Evolutionary conservation across 2,888 invertebrate genomes (phyloP), one percentile per base, ranked within the genome.

Genomic region (Cyrtodaria siliqua): DNA sequence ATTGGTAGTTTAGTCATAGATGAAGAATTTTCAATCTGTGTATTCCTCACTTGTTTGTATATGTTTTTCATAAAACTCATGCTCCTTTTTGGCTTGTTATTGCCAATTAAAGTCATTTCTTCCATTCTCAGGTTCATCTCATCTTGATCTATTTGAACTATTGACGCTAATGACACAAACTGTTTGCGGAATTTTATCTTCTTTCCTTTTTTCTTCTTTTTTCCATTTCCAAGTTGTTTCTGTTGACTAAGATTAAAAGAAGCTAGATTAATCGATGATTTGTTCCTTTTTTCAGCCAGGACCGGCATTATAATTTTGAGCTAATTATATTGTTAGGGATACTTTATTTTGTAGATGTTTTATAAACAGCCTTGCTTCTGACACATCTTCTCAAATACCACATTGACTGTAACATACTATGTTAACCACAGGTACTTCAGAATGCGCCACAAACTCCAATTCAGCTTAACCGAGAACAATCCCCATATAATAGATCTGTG

Each of bases 131-230:
- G 29, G 38, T 63, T 63, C 50, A 50, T 60, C 33, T 72, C 66
- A 16, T 71, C 75, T 47, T 62, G 61, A 24, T 80, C 70, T 24
- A 81, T 20, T 8, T 74, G 42, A 9, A 71, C 52, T 4, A 81
- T 63, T 6, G 74, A 81, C 23, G 81, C 55, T 44, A 81, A 52
- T 14, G 77, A 74, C 2, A 71, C 71, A 77, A 67, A 74, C 38
- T 74, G 77, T 60, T 57, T 77, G 47, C 50, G 69, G 24, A 64
- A 74, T 20, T 80, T 80, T 16, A 73, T 26, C 64, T 63, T 77
- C 29, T 69, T 77, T 24, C 74, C 70, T 74, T 81, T 81, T 44
- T 77, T 81, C 24, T 71, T 70, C 56, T 71, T 73, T 52, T 68
- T 77, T 2, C 57, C 29, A 29, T 42, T 67, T 29, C 49, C 47